A percentile compares a stretch with the other conserved stretches of the same genome.
These are phyloP conservation scores for Trachelus iudaicus DNA, from an alignment of 2,888 invertebrate genomes.

Conservation along the genomic window DNA sequence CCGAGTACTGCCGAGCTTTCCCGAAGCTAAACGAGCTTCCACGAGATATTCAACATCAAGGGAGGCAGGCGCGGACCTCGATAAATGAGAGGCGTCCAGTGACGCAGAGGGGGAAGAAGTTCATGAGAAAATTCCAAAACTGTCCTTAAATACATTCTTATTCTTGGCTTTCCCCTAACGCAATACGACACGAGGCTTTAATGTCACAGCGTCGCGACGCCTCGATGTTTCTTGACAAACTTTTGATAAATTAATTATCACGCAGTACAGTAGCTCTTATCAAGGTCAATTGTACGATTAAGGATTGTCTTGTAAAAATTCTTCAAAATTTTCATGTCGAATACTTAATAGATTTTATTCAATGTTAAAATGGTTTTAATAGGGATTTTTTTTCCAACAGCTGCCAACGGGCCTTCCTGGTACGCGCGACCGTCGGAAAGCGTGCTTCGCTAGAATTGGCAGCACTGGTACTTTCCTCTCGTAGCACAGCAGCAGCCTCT, in stretches of 20 bases:
- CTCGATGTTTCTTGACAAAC: not conserved
- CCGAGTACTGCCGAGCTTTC: not conserved
- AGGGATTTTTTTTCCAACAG: not conserved
- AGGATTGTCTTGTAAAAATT: not conserved
- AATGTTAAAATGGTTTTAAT: too few relatives aligned
- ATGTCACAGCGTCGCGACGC: not conserved
- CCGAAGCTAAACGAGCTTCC: not conserved
- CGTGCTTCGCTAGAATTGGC: not conserved
- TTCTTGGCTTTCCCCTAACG: not conserved
- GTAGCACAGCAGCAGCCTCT: not conserved
- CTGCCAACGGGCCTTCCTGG: not conserved
- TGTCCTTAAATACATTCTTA: not conserved
- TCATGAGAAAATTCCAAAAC: not conserved
- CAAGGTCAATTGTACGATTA: not conserved
- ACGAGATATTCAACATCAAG: not conserved
- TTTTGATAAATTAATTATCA: not conserved
- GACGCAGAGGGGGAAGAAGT: not conserved
- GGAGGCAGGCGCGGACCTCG: not conserved
- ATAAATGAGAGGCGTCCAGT: not conserved
- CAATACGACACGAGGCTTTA: not conserved
- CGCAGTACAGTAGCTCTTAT: not conserved
- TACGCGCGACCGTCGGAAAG: too few relatives aligned
- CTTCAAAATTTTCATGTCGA: not conserved
- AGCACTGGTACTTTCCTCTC: not conserved
- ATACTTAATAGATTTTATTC: not conserved